A percentile compares a stretch with the other conserved stretches of the same genome.
Evolutionary conservation across 1,140 invertebrate species (phyloP).

Genomic region (Mylabris phalerata): DNA sequence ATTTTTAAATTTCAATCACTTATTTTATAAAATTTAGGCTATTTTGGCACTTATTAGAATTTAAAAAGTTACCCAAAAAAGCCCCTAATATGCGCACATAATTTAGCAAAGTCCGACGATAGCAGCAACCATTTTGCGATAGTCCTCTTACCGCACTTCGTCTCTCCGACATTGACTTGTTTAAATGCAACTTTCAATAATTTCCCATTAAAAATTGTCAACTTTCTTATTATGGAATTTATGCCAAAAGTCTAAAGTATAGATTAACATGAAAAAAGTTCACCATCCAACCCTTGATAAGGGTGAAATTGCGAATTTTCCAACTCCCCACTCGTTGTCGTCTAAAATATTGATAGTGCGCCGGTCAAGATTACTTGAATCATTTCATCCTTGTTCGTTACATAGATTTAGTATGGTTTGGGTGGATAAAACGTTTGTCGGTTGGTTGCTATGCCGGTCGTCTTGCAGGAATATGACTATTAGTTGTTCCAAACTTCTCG

Average conservation of each 20-base stretch:
- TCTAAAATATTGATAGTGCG: conserved; percentile 23
- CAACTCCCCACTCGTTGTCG: conserved; percentile 15
- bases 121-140: conserved; percentile 31
- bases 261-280: background rate
- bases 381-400: conserved; percentile 1
- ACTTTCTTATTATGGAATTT: conserved; percentile 21
- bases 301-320: conserved; percentile 20
- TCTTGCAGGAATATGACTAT: conserved; percentile 23
- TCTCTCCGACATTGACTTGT: conserved; percentile 27
- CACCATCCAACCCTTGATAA: background rate
- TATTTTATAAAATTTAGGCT: no score
- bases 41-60: no score
- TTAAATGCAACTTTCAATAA: conserved; percentile 15
- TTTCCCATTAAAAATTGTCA: conserved; percentile 14
- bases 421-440: conserved; percentile 20
- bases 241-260: background rate
- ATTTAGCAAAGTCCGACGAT: conserved; percentile 18
- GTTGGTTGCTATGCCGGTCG: conserved; percentile 33
- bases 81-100: conserved; percentile 10
- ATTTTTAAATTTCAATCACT: no score
- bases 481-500: conserved; percentile 21
- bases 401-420: conserved; percentile 5
- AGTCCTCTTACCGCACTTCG: conserved; percentile 22
- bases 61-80: no score
- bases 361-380: conserved; percentile 30